Evolutionary conservation across 1,140 invertebrate species (phyloP), one percentile per base, ranked within the genome.

Genomic region (Luehdorfia chinensis): DNA sequence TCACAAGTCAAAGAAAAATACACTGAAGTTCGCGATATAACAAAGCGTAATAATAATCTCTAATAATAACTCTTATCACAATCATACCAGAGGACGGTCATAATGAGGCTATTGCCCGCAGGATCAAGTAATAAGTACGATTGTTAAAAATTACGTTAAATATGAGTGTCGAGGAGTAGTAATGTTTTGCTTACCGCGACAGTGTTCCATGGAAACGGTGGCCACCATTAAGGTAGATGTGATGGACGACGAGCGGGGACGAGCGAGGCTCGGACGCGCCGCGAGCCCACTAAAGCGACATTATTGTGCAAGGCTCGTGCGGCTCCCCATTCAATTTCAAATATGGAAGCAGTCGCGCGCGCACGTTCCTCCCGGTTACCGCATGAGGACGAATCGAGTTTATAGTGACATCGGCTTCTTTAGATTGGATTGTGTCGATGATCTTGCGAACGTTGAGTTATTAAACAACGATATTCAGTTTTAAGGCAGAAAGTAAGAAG

Each of bases 281-380:
- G 49, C 53, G 55, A 43, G 49, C 48, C 56, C 70, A 75, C 65
- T 69, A 59, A 36, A 54, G 59, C 50, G 25, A 66, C 69, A 86
- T 83, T 78, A 78, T 69, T 74, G 71, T 77, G 81, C 78, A 75
- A 66, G 68, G 53, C 72, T 61, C 75, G 77, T 81, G 70, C 74
- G 62, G 70, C 61, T 56, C 64, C 57, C 78, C 64, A 81, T 84
- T 84, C 79, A 79, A 84, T 84, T 84, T 75, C 81, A 75, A 68
- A 84, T 84, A 85, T 74, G 81, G 77, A 63, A 73, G 49, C 61
- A 51, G 65, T 57, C 73, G 69, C 63, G 68, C 73, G 69, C 69
- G 74, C 75, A 73, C 71, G 65, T 70, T 50, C 54, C 61, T 74
- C 62, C 61, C 67, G 55, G 57, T 66, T 60, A 64, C 60, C 57